Evolutionary conservation across 64 coral and sea anemone species (phyloP), one percentile per base, ranked within the genome.

Genomic region (Exaiptasia diaphana): DNA sequence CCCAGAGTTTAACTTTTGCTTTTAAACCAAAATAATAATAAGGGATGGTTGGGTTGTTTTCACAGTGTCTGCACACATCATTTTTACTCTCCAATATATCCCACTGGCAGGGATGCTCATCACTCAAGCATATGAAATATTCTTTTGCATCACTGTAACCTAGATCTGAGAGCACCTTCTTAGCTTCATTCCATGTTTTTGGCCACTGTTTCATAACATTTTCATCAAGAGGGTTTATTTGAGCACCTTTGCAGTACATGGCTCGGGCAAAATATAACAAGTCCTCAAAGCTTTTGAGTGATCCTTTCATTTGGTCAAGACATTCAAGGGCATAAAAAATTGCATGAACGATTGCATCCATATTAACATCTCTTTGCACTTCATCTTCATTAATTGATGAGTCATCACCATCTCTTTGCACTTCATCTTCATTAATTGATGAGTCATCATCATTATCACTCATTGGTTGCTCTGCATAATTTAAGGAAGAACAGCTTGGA

Each of bases 21-120:
- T 85, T 70, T 69, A 85, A 65, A 44, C 89, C 89, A 20, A 91
- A 60, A 71, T 85, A 91, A 71, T 91, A 91, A 62, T 91, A 91
- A 53, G 60, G 55, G 65, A 85, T 64, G 41, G 75, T 50, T 70
- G 45, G 61, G 30, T 61, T 54, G 25, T 85, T 27, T 22, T 81
- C 89, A 79, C 89, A 79, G 45, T 91, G 81, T 31, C 79, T 32
- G 41, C 90, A 92, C 50, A 56, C 72, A 35, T 81, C 82, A 75
- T 65, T 92, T 80, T 71, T 30, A 39, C 31, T 86, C 20, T 85
- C 75, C 82, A 86, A 39, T 32, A 92, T 92, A 86, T 86, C 82
- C 64, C 67, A 92, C 62, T 92, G 63, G 74, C 90, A 68, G 25
- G 70, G 77, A 73, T 91, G 74, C 41, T 63, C 77, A 30, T 79